Base-by-base conservation (phyloP, 2,888 invertebrate species). In the Macrophya annulata region DNA sequence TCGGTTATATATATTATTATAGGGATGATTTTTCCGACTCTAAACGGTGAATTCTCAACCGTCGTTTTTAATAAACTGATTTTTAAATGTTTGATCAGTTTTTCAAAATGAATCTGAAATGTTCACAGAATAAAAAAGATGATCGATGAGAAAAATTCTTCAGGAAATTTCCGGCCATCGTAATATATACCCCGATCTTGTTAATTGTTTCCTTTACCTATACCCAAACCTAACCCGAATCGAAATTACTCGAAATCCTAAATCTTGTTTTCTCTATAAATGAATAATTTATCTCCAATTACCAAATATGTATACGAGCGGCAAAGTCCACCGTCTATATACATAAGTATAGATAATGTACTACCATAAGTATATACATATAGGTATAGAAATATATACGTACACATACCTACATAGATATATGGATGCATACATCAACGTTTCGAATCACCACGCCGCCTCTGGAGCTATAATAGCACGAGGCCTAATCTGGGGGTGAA, bases 401-500 rank as follows among this genome's bases (percentile, higher is more conserved):
- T 40, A 76, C 12, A 76, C 1, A 25, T 0, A 21, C 4, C 48
- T 21, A 25, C 76, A 17, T 40, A 76, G 12, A 76, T 15, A 48
- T 48, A 5, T 25, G 40, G 17, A 65, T 21, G 40, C 25, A 62
- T 81, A 25, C 59, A 25, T 15, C 8, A 62, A 62, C 21, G 40
- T 4, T 40, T 62, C 31, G 81, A 81, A 81, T 81, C 81, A 81
- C 81, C 81, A 43, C n/a, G 81, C 62, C 62, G 37, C 62, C 62
- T 48, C 59, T 55, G n/a, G 86, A 84, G 86, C 82, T 85, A 86
- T 85, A 91, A 91, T 90, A 90, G 90, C 89, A 89, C 89, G 90
- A 90, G 91, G 90, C 88, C 90, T 90, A 91, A 91, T 92, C 89
- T 89, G 72, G 85, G 89, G 88, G 88, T 88, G 89, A 90, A 89